Conservation (phyloP, 1,140 invertebrate species). For the Hylaeus volcanicus region DNA sequence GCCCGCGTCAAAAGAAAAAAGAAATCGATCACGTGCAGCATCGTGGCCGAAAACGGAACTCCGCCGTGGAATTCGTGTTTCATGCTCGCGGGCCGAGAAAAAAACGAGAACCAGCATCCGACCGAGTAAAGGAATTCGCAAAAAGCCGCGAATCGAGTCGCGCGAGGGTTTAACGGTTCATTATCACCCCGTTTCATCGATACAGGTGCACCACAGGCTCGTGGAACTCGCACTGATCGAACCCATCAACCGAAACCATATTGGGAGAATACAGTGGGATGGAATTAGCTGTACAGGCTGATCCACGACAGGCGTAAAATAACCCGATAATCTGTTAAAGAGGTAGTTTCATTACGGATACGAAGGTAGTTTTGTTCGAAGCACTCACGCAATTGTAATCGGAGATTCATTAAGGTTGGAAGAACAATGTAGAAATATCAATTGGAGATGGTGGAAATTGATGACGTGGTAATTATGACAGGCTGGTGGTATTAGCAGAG, state of each 20-base stretch:
- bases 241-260: too few species aligned
- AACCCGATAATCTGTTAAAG: neutral
- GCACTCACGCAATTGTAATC: neutral
- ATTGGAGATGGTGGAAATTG: too few species aligned
- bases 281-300: neutral
- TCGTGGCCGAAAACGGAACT: neutral
- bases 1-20: neutral
- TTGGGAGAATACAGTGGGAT: neutral
- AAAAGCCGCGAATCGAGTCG: constrained; percentile 19
- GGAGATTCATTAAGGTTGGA: neutral
- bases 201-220: constrained; percentile 11
- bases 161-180: constrained; percentile 45
- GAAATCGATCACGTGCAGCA: too few species aligned
- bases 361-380: neutral
- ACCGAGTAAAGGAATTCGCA: constrained; percentile 11
- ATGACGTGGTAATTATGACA: too few species aligned
- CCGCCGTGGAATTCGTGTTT: neutral
- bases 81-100: neutral
- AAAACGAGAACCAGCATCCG: neutral
- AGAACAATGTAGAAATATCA: neutral
- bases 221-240: constrained; percentile 22
- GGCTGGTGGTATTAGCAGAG: too few species aligned
- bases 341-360: too few species aligned
- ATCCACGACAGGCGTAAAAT: neutral
- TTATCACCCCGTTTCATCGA: constrained; percentile 45